Conservation (phyloP, 1,140 invertebrate species). For the Monochamus saltuarius region DNA sequence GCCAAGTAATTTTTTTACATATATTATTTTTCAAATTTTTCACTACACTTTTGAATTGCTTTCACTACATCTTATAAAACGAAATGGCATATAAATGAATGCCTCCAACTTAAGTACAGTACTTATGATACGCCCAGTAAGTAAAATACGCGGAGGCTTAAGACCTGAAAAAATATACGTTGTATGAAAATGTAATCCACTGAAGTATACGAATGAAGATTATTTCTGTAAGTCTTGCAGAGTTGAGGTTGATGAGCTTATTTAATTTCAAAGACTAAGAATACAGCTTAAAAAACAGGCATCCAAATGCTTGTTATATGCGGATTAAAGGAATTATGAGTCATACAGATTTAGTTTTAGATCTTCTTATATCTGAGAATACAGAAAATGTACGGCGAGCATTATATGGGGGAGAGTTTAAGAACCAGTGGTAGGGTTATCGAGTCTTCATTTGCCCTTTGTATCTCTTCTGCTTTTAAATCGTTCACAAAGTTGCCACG, state of each 20-base stretch:
- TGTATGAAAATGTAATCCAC: constrained; percentile 28
- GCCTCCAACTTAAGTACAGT: too few species aligned
- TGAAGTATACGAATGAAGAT: constrained; percentile 34
- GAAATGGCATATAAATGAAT: too few species aligned
- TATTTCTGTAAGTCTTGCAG: constrained; percentile 35
- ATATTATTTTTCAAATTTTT: too few species aligned
- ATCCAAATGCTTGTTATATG: constrained; percentile 48
- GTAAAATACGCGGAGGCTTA: too few species aligned
- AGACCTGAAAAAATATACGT: too few species aligned
- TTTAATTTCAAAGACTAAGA: constrained; percentile 44
- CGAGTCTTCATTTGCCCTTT: constrained; percentile 13
- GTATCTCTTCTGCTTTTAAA: too few species aligned
- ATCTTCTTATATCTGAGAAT: constrained; percentile 46
- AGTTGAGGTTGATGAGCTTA: constrained; percentile 38
- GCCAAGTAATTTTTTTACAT: too few species aligned
- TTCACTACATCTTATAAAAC: too few species aligned
- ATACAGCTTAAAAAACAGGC: constrained; percentile 40
- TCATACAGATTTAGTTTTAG: constrained; percentile 42
- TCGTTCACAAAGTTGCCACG: too few species aligned
- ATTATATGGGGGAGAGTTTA: constrained; percentile 29
- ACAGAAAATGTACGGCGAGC: constrained; percentile 9
- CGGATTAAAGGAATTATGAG: constrained; percentile 48
- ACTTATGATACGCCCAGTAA: too few species aligned
- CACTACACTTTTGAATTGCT: too few species aligned
- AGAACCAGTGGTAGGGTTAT: constrained; percentile 34